These are phyloP conservation scores for Argyrosomus japonicus DNA, from an alignment of 2,113 vertebrate species.

Conservation along the genomic window DNA sequence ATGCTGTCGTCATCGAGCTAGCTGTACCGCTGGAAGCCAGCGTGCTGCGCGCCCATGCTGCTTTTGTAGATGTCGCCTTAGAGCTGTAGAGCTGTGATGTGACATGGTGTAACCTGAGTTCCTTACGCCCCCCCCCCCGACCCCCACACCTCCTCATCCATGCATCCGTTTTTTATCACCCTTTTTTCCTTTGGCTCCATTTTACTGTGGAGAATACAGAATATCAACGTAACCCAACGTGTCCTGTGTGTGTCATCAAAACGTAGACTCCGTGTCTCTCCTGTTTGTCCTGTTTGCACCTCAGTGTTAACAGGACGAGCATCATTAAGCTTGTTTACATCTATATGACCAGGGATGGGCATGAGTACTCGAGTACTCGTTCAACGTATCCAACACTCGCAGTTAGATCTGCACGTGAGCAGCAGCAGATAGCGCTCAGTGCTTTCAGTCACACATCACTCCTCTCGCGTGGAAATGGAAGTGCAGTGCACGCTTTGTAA, in stretches of 20 bases:
- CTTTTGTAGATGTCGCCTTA: slow-evolving; percentile 72
- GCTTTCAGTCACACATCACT: too few relatives aligned
- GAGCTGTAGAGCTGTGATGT: slow-evolving; percentile 76
- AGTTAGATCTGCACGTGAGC: too few relatives aligned
- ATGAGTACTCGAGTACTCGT: too few relatives aligned
- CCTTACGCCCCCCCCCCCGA: slow-evolving; percentile 17
- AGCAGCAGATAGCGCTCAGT: too few relatives aligned
- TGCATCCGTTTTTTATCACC: slow-evolving; percentile 55
- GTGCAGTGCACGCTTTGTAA: too few relatives aligned
- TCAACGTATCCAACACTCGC: too few relatives aligned
- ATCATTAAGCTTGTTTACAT: slow-evolving; percentile 31
- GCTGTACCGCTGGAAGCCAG: slow-evolving; percentile 57
- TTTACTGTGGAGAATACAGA: slow-evolving; percentile 55
- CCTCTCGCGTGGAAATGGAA: too few relatives aligned
- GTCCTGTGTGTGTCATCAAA: slow-evolving; percentile 30
- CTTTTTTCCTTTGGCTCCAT: slow-evolving; percentile 38
- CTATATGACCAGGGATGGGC: not conserved
- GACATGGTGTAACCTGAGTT: slow-evolving; percentile 66
- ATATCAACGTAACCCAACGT: slow-evolving; percentile 58
- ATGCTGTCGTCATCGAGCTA: slow-evolving; percentile 62
- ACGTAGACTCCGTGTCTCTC: slow-evolving; percentile 14
- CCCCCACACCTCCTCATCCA: slow-evolving; percentile 47
- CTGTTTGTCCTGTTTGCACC: slow-evolving; percentile 54
- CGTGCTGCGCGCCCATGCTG: slow-evolving; percentile 66
- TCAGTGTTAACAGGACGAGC: slow-evolving; percentile 55